phyloP scores from a whole-genome alignment of 2,113 vertebrate species.

The Rattus rattus region DNA sequence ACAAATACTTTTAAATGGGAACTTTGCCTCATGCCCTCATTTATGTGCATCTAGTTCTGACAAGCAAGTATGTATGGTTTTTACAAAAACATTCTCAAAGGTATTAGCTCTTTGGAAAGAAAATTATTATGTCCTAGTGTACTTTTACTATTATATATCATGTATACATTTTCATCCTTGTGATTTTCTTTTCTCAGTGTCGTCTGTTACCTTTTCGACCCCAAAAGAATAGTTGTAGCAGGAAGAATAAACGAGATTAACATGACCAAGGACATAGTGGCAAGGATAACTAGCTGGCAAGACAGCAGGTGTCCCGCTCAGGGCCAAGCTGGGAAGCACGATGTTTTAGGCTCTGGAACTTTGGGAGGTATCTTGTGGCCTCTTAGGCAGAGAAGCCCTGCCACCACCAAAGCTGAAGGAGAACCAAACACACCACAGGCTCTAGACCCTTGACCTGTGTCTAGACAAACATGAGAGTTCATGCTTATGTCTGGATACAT shows the following conservation, averaged over 20 bases:
- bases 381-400: neutral
- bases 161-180: neutral
- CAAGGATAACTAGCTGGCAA: neutral
- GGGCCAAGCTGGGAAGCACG: neutral
- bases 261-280: slow-evolving; percentile 1
- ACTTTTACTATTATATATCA: slow-evolving; percentile 31
- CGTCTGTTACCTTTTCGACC: neutral
- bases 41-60: slow-evolving; percentile 33
- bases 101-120: neutral
- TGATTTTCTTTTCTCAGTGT: slow-evolving; percentile 48
- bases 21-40: slow-evolving; percentile 7
- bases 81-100: slow-evolving; percentile 50
- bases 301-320: neutral
- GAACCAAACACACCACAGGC: neutral
- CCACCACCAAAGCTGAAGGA: neutral
- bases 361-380: neutral
- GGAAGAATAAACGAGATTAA: neutral
- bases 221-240: neutral
- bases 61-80: slow-evolving; percentile 26
- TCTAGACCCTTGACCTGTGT: neutral
- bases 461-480: neutral
- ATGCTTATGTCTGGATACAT: neutral
- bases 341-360: neutral
- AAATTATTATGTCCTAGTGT: neutral
- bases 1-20: slow-evolving; percentile 36